Base-by-base conservation (phyloP, 2,797 vertebrate genomes). In the Nannoperca australis region DNA sequence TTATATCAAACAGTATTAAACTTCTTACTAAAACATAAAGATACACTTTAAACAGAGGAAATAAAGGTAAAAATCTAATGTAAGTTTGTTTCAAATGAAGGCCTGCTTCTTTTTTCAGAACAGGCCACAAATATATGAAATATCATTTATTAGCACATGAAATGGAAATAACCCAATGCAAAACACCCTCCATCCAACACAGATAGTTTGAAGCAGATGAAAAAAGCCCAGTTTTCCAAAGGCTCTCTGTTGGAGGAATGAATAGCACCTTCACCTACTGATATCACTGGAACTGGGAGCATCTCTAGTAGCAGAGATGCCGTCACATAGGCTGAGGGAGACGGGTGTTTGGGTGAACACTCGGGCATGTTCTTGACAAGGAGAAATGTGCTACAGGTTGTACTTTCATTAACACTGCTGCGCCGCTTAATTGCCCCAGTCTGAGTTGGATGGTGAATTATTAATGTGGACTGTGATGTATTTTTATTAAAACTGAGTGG, bases 401-500 rank as follows among this genome's bases (percentile, higher is more conserved):
- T 82, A 65, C 78, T 89, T 87, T 89, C 85, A 89, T 89, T 84
- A 90, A 81, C 3, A 64, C 62, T 4, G 67, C 62, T 4, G 61
- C 64, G 45, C 50, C 30, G 8, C 56, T 78, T 87, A 88, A 91
- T 89, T 84, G 77, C 82, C 78, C 1, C 1, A 4, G 77, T 72
- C 63, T 71, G 58, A 65, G 79, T 59, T 53, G 3, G 36, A 60
- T 55, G 55, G 76, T 88, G 80, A 88, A 88, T 92, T 81, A 87
- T 89, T 89, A 85, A 91, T 89, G 82, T 70, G 51, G 36, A 59
- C 54, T 13, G 7, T 85, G 78, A 84, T 87, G 62, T 81, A 78
- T 86, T 89, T 89, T 85, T 84, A 90, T 90, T 89, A 84, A 84
- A 91, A 85, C 79, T 79, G 82, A 72, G 78, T 62, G 72, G 73